A percentile compares a stretch with the other conserved stretches of the same genome.
Conservation (phyloP, 2,888 invertebrate species). For the Mythimna pallens region DNA sequence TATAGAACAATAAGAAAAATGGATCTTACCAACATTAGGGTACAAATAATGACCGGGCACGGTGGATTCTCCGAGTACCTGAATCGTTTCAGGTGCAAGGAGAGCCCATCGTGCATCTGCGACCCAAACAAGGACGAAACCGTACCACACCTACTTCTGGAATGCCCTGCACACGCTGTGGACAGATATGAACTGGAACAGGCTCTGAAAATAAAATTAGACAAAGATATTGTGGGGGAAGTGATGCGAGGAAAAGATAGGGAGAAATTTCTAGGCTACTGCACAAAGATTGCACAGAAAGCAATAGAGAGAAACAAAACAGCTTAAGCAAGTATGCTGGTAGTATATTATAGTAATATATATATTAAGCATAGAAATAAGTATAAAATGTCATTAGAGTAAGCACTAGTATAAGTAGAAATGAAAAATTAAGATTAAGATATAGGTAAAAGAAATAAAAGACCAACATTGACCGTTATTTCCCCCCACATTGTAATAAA, state of each 20-base stretch:
- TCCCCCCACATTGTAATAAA: too few relatives aligned
- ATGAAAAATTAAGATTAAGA: too few relatives aligned
- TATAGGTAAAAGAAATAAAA: too few relatives aligned
- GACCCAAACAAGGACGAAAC: neutral
- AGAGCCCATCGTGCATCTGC: neutral
- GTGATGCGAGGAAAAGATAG: neutral
- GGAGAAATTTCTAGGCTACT: neutral
- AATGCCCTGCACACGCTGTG: neutral
- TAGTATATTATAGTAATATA: neutral
- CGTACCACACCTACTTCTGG: neutral
- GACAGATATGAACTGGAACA: neutral
- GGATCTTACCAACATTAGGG: fast-evolving
- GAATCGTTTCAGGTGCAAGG: neutral
- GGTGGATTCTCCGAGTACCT: neutral
- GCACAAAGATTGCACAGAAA: neutral
- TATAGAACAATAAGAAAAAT: neutral
- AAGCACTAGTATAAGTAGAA: too few relatives aligned
- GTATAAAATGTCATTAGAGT: too few relatives aligned
- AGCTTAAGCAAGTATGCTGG: neutral
- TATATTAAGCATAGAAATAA: too few relatives aligned
- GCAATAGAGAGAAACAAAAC: neutral
- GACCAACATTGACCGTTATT: too few relatives aligned
- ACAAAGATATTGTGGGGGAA: neutral
- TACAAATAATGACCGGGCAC: neutral
- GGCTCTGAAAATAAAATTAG: neutral